These are phyloP conservation scores for Drosophila monieri DNA, from an alignment of 2,888 invertebrate genomes.

Conservation along the genomic window DNA sequence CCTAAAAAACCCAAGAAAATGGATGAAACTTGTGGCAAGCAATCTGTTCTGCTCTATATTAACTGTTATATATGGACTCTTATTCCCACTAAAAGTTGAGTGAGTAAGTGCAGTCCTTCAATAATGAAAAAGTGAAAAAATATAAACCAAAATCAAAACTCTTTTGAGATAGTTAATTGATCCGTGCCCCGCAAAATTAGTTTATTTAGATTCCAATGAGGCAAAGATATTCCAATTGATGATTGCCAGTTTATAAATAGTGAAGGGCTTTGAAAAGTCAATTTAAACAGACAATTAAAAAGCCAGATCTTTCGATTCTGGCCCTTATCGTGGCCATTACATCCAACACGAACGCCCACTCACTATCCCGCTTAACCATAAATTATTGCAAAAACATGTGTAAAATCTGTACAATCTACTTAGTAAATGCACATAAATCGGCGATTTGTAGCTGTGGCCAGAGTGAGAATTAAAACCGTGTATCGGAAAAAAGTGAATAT, in stretches of 20 bases:
- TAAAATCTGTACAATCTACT: conserved; percentile 71
- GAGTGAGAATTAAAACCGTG: background rate
- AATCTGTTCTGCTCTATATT: conserved; percentile 30
- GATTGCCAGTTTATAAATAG: background rate
- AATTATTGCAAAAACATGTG: conserved; percentile 67
- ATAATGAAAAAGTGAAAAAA: background rate
- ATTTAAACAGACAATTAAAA: conserved; percentile 3
- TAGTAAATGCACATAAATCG: conserved; percentile 74
- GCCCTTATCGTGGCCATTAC: conserved; percentile 26
- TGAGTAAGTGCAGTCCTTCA: background rate
- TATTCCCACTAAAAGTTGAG: background rate
- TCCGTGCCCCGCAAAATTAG: background rate
- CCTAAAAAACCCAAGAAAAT: conserved; percentile 2
- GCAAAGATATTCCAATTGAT: background rate
- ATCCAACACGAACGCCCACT: conserved; percentile 13
- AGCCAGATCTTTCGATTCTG: background rate
- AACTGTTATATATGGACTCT: conserved; percentile 28
- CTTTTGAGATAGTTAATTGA: background rate
- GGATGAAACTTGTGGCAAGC: conserved; percentile 15
- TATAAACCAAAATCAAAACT: background rate
- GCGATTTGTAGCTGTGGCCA: conserved; percentile 64
- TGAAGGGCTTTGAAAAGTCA: background rate
- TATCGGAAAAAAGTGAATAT: conserved; percentile 43
- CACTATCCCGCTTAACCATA: conserved; percentile 35
- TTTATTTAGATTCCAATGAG: background rate